A percentile compares a stretch with the other conserved stretches of the same genome.
These are phyloP conservation scores for Eupithecia insigniata DNA, from an alignment of 2,888 invertebrate genomes.

Conservation along the genomic window DNA sequence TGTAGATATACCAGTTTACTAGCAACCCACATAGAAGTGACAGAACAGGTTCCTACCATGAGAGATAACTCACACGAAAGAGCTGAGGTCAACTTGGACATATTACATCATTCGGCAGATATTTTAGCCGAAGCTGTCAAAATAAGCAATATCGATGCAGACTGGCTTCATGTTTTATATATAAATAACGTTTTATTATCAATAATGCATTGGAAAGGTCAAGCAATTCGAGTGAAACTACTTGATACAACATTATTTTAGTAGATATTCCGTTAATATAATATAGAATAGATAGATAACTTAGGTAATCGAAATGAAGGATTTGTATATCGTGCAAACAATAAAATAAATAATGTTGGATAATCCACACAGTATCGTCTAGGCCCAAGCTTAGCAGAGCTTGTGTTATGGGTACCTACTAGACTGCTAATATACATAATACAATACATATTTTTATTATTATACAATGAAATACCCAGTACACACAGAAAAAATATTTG, in stretches of 20 bases:
- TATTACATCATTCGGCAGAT: slow-evolving; percentile 63
- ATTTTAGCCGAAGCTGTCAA: slow-evolving; percentile 50
- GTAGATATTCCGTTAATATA: neutral
- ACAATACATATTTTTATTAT: no score
- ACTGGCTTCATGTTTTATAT: neutral
- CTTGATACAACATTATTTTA: neutral
- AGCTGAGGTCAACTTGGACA: slow-evolving; percentile 61
- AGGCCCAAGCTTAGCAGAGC: no score
- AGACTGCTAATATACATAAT: no score
- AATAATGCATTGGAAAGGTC: neutral
- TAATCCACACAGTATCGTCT: no score
- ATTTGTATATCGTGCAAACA: neutral
- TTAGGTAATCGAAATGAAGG: neutral
- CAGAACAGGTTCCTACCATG: slow-evolving; percentile 63
- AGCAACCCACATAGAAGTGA: slow-evolving; percentile 51
- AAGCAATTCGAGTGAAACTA: neutral
- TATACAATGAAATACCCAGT: no score
- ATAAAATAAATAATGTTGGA: no score
- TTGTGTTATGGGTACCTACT: no score
- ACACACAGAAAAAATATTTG: no score
- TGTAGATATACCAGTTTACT: slow-evolving; percentile 40
- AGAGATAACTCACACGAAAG: slow-evolving; percentile 59
- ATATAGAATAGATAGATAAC: neutral
- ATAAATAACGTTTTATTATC: neutral
- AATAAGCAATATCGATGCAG: slow-evolving; percentile 20